phyloP scores from a whole-genome alignment of 2,888 invertebrate species.

The Augochlorella aurata region DNA sequence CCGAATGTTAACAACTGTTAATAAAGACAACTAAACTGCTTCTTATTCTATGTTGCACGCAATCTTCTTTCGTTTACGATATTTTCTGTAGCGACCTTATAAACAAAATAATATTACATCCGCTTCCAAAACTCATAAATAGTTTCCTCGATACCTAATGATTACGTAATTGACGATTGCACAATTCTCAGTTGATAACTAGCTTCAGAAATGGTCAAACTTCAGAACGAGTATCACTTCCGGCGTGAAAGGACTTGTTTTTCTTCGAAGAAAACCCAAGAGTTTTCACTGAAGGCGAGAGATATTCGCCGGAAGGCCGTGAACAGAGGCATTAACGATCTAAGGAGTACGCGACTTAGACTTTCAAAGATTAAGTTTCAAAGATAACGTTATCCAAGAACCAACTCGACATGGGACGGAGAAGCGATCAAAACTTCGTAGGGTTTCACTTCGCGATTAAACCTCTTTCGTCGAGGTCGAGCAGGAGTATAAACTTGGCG shows the following conservation, averaged over 20 bases:
- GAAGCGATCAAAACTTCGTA: slow-evolving; percentile 26
- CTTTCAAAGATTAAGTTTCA: slow-evolving; percentile 7
- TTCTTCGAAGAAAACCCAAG: background rate
- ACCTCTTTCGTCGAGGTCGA: slow-evolving; percentile 40
- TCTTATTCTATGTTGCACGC: background rate
- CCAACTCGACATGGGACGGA: slow-evolving; percentile 25
- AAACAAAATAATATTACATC: background rate
- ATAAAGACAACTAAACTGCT: background rate
- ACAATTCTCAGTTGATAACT: background rate
- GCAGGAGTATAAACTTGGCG: slow-evolving; percentile 33
- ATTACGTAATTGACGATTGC: background rate
- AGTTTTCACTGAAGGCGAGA: background rate
- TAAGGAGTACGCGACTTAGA: background rate
- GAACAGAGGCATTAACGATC: slow-evolving; percentile 4
- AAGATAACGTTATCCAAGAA: slow-evolving; percentile 4
- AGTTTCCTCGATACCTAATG: background rate
- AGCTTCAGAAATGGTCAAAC: background rate
- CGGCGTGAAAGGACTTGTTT: background rate
- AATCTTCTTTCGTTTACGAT: background rate
- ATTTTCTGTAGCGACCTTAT: background rate
- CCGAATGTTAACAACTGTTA: background rate
- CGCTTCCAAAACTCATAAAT: background rate
- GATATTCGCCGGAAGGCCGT: background rate
- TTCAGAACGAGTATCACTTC: background rate
- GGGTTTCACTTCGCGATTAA: slow-evolving; percentile 42